phyloP scores from a whole-genome alignment of 2,888 invertebrate genomes.

The Meloe dianella region DNA sequence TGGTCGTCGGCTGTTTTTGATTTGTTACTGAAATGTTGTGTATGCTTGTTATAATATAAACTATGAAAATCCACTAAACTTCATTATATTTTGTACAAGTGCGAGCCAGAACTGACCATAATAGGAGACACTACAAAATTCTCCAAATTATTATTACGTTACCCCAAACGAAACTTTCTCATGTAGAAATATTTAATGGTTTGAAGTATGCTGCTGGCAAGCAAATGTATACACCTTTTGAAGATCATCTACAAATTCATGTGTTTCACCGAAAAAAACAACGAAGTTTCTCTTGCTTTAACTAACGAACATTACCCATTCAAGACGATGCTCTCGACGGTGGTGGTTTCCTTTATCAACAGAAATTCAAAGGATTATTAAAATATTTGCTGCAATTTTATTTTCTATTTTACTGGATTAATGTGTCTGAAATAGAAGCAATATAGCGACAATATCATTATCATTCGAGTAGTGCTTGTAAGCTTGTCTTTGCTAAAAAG shows the following conservation, averaged over 20 bases:
- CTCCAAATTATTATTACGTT: conserved; percentile 25
- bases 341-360: no score
- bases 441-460: conserved; percentile 23
- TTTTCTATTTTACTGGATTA: conserved; percentile 27
- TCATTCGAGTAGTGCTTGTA: conserved; percentile 4
- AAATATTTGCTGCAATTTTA: neutral
- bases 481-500: conserved; percentile 28
- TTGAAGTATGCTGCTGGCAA: conserved; percentile 1
- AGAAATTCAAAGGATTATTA: no score
- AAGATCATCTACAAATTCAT: neutral
- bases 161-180: conserved; percentile 24
- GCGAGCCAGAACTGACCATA: conserved; percentile 20
- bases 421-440: conserved; percentile 17
- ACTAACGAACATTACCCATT: no score
- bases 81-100: conserved; percentile 28
- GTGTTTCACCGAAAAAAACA: neutral
- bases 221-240: no score
- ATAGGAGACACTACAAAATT: conserved; percentile 19
- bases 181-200: conserved; percentile 33
- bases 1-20: conserved; percentile 24
- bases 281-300: no score
- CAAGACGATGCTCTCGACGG: no score
- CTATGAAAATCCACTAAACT: conserved; percentile 26
- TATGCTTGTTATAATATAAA: conserved; percentile 31
- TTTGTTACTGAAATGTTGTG: conserved; percentile 19